Conservation (phyloP, 2,888 invertebrate genomes). For the Acrocyrtus sp. region DNA sequence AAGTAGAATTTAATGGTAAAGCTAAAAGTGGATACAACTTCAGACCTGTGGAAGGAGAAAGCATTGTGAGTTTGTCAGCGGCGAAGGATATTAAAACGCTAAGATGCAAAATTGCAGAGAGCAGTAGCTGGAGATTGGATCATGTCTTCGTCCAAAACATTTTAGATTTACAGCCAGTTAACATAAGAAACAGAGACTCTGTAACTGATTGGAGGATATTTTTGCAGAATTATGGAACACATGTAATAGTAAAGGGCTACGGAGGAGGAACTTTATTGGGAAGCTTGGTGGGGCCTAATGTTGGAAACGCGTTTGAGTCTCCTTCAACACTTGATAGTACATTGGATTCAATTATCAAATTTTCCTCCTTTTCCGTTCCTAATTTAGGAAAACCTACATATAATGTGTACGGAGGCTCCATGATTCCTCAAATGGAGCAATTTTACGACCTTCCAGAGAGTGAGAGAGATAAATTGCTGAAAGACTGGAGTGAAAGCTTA, state of each 20-base stretch:
- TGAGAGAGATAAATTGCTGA: constrained; percentile 1
- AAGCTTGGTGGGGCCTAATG: background rate
- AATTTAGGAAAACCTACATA: constrained; percentile 5
- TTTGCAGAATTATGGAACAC: constrained; percentile 30
- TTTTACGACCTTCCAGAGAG: background rate
- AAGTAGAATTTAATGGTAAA: background rate
- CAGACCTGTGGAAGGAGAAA: constrained; percentile 1
- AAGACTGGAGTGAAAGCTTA: background rate
- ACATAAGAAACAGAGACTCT: background rate
- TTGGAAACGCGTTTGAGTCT: background rate
- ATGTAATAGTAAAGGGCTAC: constrained; percentile 8
- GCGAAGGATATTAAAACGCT: constrained; percentile 12
- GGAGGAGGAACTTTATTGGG: constrained; percentile 31
- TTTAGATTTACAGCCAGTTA: background rate
- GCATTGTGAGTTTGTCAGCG: background rate
- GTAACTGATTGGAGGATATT: constrained; percentile 23
- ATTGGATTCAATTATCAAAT: constrained; percentile 11
- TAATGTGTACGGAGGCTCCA: constrained; percentile 6
- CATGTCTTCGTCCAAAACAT: constrained; percentile 1
- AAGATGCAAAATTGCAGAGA: background rate
- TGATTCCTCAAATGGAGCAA: background rate
- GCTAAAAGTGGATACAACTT: constrained; percentile 30
- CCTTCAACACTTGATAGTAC: background rate
- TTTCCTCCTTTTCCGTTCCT: background rate
- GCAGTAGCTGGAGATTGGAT: background rate